Conservation (phyloP, 1,140 invertebrate species). For the Cepaea nemoralis region DNA sequence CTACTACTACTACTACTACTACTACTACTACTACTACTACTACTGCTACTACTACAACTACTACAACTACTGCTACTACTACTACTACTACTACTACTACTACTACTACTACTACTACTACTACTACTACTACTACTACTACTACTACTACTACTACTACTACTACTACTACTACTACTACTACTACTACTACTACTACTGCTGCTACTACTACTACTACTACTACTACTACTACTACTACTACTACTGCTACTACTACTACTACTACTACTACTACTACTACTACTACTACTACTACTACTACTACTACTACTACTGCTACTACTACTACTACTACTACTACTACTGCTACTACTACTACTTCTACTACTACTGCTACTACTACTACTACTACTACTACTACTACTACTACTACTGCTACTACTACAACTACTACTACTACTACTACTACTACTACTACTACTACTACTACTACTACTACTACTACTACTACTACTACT, state of each 20-base stretch:
- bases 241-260: background rate
- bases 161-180: conserved; percentile 10
- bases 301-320: no score
- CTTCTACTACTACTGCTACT: no score
- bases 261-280: background rate
- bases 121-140: conserved; percentile 10
- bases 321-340: no score
- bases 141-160: conserved; percentile 10
- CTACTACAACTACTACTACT: no score
- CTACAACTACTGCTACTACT: background rate
- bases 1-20: conserved; percentile 10
- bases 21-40: conserved; percentile 1
- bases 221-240: background rate
- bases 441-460: no score
- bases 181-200: background rate
- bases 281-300: no score
- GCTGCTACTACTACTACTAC: background rate
- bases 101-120: conserved; percentile 10
- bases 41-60: background rate
- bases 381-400: no score
- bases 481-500: no score
- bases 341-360: no score
- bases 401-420: no score
- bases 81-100: background rate
- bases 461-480: no score